Base-by-base conservation (phyloP, 1,140 invertebrate genomes). In the Drosophila obscura region DNA sequence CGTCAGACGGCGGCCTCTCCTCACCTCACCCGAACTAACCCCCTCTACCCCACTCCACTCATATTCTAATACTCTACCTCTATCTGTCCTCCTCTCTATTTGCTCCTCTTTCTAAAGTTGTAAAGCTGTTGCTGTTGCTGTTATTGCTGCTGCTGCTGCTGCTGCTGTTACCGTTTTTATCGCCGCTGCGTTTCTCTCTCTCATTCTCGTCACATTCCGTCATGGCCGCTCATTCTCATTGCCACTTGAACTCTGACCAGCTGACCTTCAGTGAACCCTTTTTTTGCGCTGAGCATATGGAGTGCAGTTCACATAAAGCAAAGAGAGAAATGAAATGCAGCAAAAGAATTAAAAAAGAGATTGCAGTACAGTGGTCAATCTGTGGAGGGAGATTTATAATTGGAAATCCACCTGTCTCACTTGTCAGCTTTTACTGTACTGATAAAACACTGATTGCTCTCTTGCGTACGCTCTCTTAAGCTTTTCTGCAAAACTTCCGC, bases 211-310 rank as follows among this genome's bases (percentile, higher is more conserved):
- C 46, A 45, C 41, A 41, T 51, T 62, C 58, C 49, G 53, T 59
- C 49, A 49, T 51, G 69, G 43, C 73, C 60, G 72, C 73, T 52
- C 57, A 44, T 62, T 69, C 46, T 58, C 73, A 67, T 74, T 58
- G 65, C 74, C 60, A 76, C 74, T 87, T 90, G 88, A 90, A 90
- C 88, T 90, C 77, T 90, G 88, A 90, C 88, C 88, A 63, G 62
- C 73, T 90, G 88, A 90, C 88, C 88, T 90, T 90, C 83, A 83
- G 82, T 90, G 88, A 90, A 90, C 83, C 83, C 83, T 77, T 71
- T 82, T 62, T 62, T 26, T n/a, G 11, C 41, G 44, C 4, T 53
- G 50, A 61, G 41, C 57, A 41, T 46, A 52, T 45, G 53, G 11
- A 39, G 11, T 39, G 35, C 35, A 39, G 35, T 39, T 39, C 35